Evolutionary conservation across 2,888 invertebrate genomes (phyloP).

Genomic region (Eutolmus rufibarbis): DNA sequence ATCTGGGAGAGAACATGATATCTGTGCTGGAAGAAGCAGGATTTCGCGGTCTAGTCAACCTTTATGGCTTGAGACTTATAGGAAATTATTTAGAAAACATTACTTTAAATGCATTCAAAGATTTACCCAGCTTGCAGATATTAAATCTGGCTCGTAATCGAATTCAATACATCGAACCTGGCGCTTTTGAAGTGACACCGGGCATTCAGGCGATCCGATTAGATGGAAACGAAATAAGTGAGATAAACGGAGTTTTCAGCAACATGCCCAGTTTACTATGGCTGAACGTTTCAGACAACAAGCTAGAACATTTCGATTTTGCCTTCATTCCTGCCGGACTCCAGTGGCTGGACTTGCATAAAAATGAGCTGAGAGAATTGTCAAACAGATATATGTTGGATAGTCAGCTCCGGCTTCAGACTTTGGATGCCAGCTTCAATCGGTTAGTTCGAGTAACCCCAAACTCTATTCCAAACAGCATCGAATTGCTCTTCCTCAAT

Average conservation of each 20-base stretch:
- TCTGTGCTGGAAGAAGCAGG: conserved; percentile 80
- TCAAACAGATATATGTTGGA: conserved; percentile 77
- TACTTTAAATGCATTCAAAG: conserved; percentile 79
- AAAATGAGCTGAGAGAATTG: conserved; percentile 81
- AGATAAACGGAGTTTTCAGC: conserved; percentile 83
- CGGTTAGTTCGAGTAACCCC: conserved; percentile 79
- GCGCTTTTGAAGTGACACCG: conserved; percentile 79
- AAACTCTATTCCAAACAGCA: conserved; percentile 80
- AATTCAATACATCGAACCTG: conserved; percentile 78
- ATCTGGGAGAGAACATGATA: conserved; percentile 91
- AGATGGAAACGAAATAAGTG: conserved; percentile 83
- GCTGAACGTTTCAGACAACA: conserved; percentile 92
- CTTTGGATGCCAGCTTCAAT: conserved; percentile 91
- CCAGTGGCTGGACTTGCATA: conserved; percentile 89
- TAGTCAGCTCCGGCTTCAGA: conserved; percentile 77
- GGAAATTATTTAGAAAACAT: conserved; percentile 86
- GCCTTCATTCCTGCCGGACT: conserved; percentile 80
- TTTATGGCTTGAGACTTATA: conserved; percentile 87
- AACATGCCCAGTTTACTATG: conserved; percentile 84
- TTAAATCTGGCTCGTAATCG: conserved; percentile 88
- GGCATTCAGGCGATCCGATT: conserved; percentile 86
- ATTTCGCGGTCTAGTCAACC: conserved; percentile 82
- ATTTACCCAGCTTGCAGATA: conserved; percentile 82
- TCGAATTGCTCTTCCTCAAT: conserved; percentile 86
- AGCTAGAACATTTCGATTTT: conserved; percentile 88